These are phyloP conservation scores for Hymenopus coronatus DNA, from an alignment of 2,888 invertebrate species.

Conservation along the genomic window DNA sequence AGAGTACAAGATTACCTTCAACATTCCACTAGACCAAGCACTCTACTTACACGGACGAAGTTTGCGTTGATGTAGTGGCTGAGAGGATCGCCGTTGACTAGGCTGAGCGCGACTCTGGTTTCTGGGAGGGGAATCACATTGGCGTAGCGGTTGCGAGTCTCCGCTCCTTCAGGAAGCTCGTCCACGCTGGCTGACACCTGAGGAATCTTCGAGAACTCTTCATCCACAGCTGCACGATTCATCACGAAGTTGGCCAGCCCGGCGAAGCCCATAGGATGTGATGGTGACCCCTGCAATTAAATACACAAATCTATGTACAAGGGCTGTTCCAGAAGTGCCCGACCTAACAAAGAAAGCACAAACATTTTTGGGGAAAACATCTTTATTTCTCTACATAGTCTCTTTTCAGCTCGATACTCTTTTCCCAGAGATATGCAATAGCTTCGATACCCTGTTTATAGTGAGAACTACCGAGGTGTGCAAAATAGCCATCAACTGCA, in stretches of 20 bases:
- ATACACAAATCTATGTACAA: too few species aligned
- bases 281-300: constrained; percentile 56
- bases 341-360: too few species aligned
- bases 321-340: too few species aligned
- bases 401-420: too few species aligned
- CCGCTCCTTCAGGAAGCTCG: constrained; percentile 82
- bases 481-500: too few species aligned
- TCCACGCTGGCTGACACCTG: constrained; percentile 74
- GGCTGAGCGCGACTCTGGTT: constrained; percentile 75
- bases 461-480: too few species aligned
- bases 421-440: too few species aligned
- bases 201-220: constrained; percentile 80
- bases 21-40: too few species aligned
- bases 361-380: too few species aligned
- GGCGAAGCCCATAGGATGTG: constrained; percentile 74
- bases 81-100: constrained; percentile 69
- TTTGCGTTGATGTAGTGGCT: constrained; percentile 94
- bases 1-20: too few species aligned
- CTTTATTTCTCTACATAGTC: too few species aligned
- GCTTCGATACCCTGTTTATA: too few species aligned
- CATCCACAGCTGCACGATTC: constrained; percentile 68
- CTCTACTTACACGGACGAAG: constrained; percentile 74
- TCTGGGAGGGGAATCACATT: constrained; percentile 94
- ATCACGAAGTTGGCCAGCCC: constrained; percentile 68
- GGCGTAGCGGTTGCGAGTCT: constrained; percentile 88